Base-by-base conservation (phyloP, 2,797 vertebrate species). In the Amblyraja radiata region DNA sequence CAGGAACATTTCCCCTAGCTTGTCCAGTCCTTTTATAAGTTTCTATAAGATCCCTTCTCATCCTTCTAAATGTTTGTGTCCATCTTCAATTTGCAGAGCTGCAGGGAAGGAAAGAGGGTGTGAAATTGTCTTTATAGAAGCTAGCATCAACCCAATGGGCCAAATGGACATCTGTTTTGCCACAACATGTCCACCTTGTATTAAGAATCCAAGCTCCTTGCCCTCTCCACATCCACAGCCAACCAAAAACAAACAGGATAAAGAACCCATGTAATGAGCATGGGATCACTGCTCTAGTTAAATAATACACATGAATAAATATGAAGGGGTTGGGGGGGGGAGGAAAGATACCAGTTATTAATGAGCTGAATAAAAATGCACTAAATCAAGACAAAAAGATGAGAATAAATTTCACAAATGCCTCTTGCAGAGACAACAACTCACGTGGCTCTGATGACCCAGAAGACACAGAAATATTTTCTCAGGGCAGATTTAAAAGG, bases 351-450 rank as follows among this genome's bases (percentile, higher is more conserved):
- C 28, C 90, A 92, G 68, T 58, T 92, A 92, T 58, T 92, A 92
- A 92, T 92, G 73, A 92, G 39, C 46, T 92, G 90, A 92, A 92
- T 92, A 74, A 92, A 92, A 92, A 54, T 74, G 14, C 39, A 58
- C 68, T 92, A 54, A 92, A n/a, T 16, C 71, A 71, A 92, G 39
- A 16, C 71, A 23, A 74, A 92, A 88, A 90, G 90, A 76, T n/a
- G 4, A 92, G 71, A 76, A 74, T 54, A 74, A 92, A 73, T 91
- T 58, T 68, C 90, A 36, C 39, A 16, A 58, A 39, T 58, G 90
- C 46, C 28, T 63, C n/a, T 25, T 84, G 81, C 46, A 63, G 54
- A 86, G 39, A n/a, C 25, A 76, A 25, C 18, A 86, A 36, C 63
- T 18, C n/a, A 32, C 61, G 18, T 65, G 36, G 65, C 63, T 63